Evolutionary conservation across 2,888 invertebrate genomes (phyloP).

Genomic region (Mimas tiliae): DNA sequence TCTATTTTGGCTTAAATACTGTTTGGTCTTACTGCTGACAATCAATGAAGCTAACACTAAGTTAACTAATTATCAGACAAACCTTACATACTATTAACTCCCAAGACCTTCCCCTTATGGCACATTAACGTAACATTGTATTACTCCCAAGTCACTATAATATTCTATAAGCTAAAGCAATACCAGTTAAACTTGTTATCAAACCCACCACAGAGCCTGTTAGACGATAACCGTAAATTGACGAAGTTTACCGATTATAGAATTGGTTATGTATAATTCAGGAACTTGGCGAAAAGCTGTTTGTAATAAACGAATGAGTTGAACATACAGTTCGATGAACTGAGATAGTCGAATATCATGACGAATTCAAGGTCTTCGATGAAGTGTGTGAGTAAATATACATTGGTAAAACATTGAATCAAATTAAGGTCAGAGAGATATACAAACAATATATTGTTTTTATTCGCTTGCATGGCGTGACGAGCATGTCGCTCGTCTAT

Average conservation of each 20-base stretch:
- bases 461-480: too few species aligned
- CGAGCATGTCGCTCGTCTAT: too few species aligned
- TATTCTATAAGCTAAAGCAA: not conserved
- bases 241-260: not conserved
- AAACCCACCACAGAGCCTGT: not conserved
- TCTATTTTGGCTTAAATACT: too few species aligned
- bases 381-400: not conserved
- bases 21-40: too few species aligned
- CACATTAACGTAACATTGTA: not conserved
- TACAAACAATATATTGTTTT: too few species aligned
- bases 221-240: slow-evolving; percentile 8
- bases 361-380: not conserved
- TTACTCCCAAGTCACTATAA: not conserved
- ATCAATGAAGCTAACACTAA: too few species aligned
- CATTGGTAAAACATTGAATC: slow-evolving; percentile 3
- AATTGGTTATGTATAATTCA: slow-evolving; percentile 9
- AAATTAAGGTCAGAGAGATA: not conserved
- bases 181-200: not conserved
- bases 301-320: not conserved
- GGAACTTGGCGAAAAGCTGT: not conserved
- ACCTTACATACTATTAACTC: too few species aligned
- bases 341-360: not conserved
- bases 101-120: too few species aligned
- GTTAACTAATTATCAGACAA: too few species aligned
- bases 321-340: not conserved